Evolutionary conservation across 2,888 invertebrate genomes (phyloP).

Genomic region (Phalera bucephala): DNA sequence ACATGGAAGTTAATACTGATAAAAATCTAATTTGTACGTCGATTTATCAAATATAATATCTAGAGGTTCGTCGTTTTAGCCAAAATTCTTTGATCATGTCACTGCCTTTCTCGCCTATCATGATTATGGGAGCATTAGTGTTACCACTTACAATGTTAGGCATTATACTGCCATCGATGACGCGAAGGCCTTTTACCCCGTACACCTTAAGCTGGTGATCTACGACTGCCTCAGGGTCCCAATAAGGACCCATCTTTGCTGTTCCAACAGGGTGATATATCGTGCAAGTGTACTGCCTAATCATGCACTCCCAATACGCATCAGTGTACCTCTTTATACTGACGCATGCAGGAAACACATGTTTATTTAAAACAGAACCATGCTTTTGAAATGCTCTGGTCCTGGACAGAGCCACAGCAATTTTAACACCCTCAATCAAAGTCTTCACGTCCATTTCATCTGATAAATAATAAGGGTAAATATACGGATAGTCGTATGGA

Average conservation of each 20-base stretch:
- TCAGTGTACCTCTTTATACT: slow-evolving; percentile 87
- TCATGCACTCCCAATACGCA: slow-evolving; percentile 94
- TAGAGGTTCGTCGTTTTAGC: slow-evolving; percentile 83
- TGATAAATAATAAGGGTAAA: slow-evolving; percentile 95
- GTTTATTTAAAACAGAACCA: slow-evolving; percentile 87
- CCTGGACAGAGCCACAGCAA: slow-evolving; percentile 90
- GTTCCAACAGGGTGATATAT: slow-evolving; percentile 95
- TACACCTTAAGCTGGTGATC: slow-evolving; percentile 91
- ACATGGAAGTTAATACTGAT: slow-evolving; percentile 34
- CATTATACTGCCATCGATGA: slow-evolving; percentile 94
- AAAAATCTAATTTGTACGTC: slow-evolving; percentile 38
- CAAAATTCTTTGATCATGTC: slow-evolving; percentile 94
- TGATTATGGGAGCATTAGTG: slow-evolving; percentile 93
- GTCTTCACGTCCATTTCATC: slow-evolving; percentile 91
- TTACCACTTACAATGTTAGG: slow-evolving; percentile 93
- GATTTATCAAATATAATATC: slow-evolving; percentile 61
- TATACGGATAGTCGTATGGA: slow-evolving; percentile 94
- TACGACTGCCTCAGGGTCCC: slow-evolving; percentile 92
- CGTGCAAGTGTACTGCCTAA: slow-evolving; percentile 90
- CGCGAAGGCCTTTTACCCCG: slow-evolving; percentile 89
- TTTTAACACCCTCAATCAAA: slow-evolving; percentile 93
- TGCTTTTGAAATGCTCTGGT: slow-evolving; percentile 90
- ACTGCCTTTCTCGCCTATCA: slow-evolving; percentile 95
- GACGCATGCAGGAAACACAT: slow-evolving; percentile 90
- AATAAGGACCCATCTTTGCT: slow-evolving; percentile 94